Evolutionary conservation across 2,797 vertebrate genomes (phyloP), one percentile per base, ranked within the genome.

Genomic region (Darevskia nairensis): DNA sequence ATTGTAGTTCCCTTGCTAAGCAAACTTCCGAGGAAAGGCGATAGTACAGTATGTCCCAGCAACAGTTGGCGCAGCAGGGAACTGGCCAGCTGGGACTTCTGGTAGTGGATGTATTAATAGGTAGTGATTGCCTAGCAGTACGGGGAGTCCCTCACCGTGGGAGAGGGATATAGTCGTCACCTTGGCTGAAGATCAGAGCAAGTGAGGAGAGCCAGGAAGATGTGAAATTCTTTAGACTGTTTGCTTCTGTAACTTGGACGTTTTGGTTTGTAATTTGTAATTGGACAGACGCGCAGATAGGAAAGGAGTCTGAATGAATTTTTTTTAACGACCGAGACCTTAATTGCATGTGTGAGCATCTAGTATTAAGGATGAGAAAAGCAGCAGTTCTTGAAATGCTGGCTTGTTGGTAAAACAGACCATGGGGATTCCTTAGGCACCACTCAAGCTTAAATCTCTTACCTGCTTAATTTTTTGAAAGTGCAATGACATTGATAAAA

Each of bases 91-190:
- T 50, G 21, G 25, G 32, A 3, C 9, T 23, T 21, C 11, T 35
- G 29, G 29, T 77, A 39, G 2, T 0, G 21, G 88, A 84, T 29
- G 32, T 0, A 50, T 35, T 76, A 17, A 61, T 69, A 0, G 41
- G 35, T 0, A 2, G 4, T 1, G 7, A 2, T 71, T 0, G 0
- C 77, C 61, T 0, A 0, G 17, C 46, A 11, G 1, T 0, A 5
- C 39, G 74, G 5, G 19, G 41, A 50, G 72, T 17, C n/a, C 27
- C 41, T 3, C 25, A 0, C 1, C 10, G 27, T 82, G 19, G 0
- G 50, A 71, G 66, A 35, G 6, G 6, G 17, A 2, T 0, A 64
- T 6, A 9, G 85, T 41, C 1, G 1, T 80, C 9, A 50, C 6
- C 1, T 25, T 50, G 89, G 92, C 15, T 7, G 9, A 23, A 25